Base-by-base conservation (phyloP, 1,140 invertebrate genomes). In the Physella acuta region DNA sequence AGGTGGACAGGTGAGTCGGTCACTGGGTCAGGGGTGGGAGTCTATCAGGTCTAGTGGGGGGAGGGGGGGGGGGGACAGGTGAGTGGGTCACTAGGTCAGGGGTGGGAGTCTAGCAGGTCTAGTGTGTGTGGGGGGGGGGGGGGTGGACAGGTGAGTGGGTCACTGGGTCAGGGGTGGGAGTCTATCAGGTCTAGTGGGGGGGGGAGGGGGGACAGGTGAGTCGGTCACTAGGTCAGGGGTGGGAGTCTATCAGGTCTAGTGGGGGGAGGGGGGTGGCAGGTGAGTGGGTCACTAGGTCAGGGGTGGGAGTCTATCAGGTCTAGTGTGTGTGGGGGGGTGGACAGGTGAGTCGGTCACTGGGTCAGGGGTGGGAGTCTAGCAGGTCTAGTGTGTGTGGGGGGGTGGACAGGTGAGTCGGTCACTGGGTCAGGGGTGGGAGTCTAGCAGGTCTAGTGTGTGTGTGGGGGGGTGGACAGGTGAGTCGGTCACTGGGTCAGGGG, bases 41-140 rank as follows among this genome's bases (percentile, higher is more conserved):
- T 30, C 17, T 11, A 34, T 3, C 26, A 26, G 4, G 33, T 24
- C 3, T 5, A 30, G 28, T 3, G 56, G n/a, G 28, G n/a, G 30
- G 33, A 34, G 33, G 56, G 3, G 56, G n/a, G 56, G 5, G 56
- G 33, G 56, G n/a, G 56, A 59, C 3, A 59, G n/a, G 26, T 5
- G n/a, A 31, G n/a, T n/a, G n/a, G n/a, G n/a, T n/a, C n/a, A n/a
- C n/a, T n/a, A n/a, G n/a, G n/a, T n/a, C n/a, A n/a, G n/a, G n/a
- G n/a, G n/a, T n/a, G n/a, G n/a, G n/a, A n/a, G n/a, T n/a, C n/a
- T n/a, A n/a, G n/a, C n/a, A n/a, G n/a, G n/a, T n/a, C n/a, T n/a
- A n/a, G n/a, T n/a, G n/a, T n/a, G n/a, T 0, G 86, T 91, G 49
- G 63, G 86, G 28, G 58, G 83, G 52, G 85, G 84, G 84, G 84